These are phyloP conservation scores for Meloidogyne chitwoodi DNA, from an alignment of 1,140 invertebrate species.

Conservation along the genomic window DNA sequence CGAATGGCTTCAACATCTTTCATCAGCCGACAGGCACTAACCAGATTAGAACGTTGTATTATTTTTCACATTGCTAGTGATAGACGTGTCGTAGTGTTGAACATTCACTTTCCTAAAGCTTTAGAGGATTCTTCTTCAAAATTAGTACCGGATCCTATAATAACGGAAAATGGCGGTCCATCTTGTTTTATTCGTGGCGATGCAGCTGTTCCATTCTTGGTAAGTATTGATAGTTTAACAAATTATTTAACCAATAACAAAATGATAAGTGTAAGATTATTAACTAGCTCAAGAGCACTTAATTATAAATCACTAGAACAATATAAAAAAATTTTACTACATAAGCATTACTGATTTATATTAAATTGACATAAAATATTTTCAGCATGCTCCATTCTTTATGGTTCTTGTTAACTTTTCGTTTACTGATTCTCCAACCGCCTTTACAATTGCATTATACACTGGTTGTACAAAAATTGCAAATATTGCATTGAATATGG, in stretches of 20 bases:
- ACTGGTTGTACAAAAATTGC: constrained; percentile 1
- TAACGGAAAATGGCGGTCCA: background rate
- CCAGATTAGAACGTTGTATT: background rate
- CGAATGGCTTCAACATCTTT: constrained; percentile 16
- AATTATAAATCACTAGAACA: background rate
- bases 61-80: constrained; percentile 7
- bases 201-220: constrained; percentile 17
- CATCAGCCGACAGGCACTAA: constrained; percentile 3
- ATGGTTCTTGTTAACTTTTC: constrained; percentile 4
- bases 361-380: background rate
- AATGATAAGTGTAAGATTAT: too few species aligned
- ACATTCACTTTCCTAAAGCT: constrained; percentile 1
- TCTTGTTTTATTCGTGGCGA: background rate
- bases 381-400: constrained; percentile 10
- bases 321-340: too few species aligned
- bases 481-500: constrained; percentile 5
- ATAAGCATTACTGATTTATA: background rate
- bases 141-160: background rate
- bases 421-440: background rate
- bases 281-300: too few species aligned
- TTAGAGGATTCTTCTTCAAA: background rate
- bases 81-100: constrained; percentile 7
- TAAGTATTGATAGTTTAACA: background rate
- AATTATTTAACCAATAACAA: too few species aligned
- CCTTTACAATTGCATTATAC: constrained; percentile 6